Percentiles rank a stretch among this genome's conserved stretches.
phyloP scores from a whole-genome alignment of 2,797 vertebrate species.

The Artibeus lituratus region DNA sequence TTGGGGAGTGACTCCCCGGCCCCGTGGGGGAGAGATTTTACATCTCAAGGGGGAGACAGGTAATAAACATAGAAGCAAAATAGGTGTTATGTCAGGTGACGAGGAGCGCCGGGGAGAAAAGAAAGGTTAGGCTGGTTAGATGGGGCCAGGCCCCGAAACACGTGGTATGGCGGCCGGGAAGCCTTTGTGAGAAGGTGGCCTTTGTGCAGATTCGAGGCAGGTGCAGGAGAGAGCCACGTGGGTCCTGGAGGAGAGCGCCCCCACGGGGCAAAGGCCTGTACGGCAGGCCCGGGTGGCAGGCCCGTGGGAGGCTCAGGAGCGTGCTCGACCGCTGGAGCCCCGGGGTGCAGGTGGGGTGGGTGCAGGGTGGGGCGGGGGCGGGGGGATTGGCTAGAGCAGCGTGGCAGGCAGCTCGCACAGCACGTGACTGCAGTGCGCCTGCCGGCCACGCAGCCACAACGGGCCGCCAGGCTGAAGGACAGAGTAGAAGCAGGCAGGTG shows the following conservation, averaged over 20 bases:
- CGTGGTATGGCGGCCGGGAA: neutral
- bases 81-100: rapidly evolving
- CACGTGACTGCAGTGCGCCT: rapidly evolving
- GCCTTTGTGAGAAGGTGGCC: neutral
- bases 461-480: neutral
- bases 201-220: neutral
- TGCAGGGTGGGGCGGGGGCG: too few species aligned
- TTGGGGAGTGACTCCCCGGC: neutral
- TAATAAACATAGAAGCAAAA: rapidly evolving
- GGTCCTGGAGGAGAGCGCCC: neutral
- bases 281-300: too few species aligned
- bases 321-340: rapidly evolving
- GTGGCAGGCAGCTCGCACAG: rapidly evolving
- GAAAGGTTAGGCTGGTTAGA: neutral
- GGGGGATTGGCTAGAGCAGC: neutral
- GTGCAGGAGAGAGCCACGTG: neutral
- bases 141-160: rapidly evolving
- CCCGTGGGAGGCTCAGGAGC: neutral
- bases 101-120: neutral
- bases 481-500: neutral
- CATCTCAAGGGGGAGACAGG: rapidly evolving
- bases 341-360: rapidly evolving
- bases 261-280: neutral
- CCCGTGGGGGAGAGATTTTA: neutral
- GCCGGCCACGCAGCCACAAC: rapidly evolving